phyloP scores from a whole-genome alignment of 2,888 invertebrate genomes.

The Melinaea marsaeus region DNA sequence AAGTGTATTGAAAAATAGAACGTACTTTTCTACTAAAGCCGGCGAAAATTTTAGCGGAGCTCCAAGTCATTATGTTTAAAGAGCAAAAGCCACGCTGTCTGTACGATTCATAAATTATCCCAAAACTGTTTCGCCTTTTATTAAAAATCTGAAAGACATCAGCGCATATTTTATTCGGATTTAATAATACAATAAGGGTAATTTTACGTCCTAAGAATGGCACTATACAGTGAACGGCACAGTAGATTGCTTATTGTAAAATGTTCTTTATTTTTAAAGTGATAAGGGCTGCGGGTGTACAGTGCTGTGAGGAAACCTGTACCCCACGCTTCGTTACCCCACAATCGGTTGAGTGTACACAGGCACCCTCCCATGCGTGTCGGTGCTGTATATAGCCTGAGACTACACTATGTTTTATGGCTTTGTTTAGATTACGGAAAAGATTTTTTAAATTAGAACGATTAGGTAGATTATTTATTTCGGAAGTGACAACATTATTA shows the following conservation, averaged over 20 bases:
- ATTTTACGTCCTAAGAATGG: constrained; percentile 29
- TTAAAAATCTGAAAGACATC: constrained; percentile 8
- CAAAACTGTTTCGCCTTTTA: constrained; percentile 2
- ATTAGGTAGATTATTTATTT: neutral
- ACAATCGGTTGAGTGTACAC: constrained; percentile 40
- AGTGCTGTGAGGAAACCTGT: constrained; percentile 33
- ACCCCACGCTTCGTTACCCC: constrained; percentile 47
- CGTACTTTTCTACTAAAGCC: neutral
- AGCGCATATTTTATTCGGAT: constrained; percentile 24
- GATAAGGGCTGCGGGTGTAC: constrained; percentile 15
- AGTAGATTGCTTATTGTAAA: neutral
- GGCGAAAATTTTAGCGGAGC: too few relatives aligned
- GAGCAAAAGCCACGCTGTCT: neutral
- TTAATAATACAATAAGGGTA: constrained; percentile 28
- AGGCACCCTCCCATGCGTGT: constrained; percentile 29
- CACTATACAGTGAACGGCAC: constrained; percentile 15
- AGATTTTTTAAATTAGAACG: neutral
- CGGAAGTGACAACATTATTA: neutral
- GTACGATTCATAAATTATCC: constrained; percentile 1
- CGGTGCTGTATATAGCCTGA: constrained; percentile 19
- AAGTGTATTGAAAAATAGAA: neutral
- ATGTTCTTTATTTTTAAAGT: constrained; percentile 6
- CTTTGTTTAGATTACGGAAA: constrained; percentile 20
- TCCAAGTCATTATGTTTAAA: neutral
- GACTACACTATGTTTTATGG: constrained; percentile 13